Evolutionary conservation across 2,113 vertebrate genomes (phyloP).

Genomic region (Elephas maximus): DNA sequence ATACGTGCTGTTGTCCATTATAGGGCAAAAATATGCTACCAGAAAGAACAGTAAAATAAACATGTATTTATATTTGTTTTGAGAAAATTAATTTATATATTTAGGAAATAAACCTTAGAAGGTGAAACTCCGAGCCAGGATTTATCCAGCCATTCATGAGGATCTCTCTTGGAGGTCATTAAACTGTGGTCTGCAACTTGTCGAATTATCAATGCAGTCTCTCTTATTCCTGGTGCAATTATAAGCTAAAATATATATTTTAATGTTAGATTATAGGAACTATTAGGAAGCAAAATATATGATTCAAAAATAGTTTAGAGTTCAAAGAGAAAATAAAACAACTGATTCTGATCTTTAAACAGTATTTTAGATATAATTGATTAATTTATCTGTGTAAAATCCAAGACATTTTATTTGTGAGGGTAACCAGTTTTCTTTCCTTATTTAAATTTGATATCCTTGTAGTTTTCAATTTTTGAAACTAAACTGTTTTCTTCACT

Average conservation of each 20-base stretch:
- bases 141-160: slow-evolving; percentile 91
- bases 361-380: slow-evolving; percentile 45
- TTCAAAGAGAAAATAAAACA: slow-evolving; percentile 55
- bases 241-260: slow-evolving; percentile 89
- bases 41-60: slow-evolving; percentile 52
- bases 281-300: slow-evolving; percentile 26
- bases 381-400: slow-evolving; percentile 19
- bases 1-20: neutral
- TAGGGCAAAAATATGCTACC: neutral
- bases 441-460: neutral
- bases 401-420: slow-evolving; percentile 46
- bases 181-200: slow-evolving; percentile 92
- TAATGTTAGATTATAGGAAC: slow-evolving; percentile 65
- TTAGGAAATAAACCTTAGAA: slow-evolving; percentile 91
- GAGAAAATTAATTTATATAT: slow-evolving; percentile 63
- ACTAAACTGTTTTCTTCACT: slow-evolving; percentile 35
- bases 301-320: slow-evolving; percentile 54
- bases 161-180: slow-evolving; percentile 88
- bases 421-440: slow-evolving; percentile 42
- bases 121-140: slow-evolving; percentile 93
- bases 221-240: slow-evolving; percentile 89
- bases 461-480: slow-evolving; percentile 27
- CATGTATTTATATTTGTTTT: slow-evolving; percentile 25
- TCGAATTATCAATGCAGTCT: slow-evolving; percentile 91
- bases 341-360: slow-evolving; percentile 41